Base-by-base conservation (phyloP, 2,888 invertebrate species). In the Xestia xanthographa region DNA sequence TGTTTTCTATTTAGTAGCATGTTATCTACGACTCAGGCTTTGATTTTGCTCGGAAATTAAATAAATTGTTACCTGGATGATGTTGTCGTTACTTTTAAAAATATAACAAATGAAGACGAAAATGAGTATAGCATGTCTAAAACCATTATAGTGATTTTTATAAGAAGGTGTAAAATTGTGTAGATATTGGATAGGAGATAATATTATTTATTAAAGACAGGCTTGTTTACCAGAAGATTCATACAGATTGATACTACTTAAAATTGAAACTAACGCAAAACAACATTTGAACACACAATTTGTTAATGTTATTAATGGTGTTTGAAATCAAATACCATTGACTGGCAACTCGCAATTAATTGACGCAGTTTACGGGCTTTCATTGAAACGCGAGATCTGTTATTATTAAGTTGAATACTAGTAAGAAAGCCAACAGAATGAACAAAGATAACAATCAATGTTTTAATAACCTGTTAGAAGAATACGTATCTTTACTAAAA, bases 311-410 rank as follows among this genome's bases (percentile, higher is more conserved):
- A 67, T 63, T 62, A 50, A 74, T 38, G 63, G 62, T 63, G 12
- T 75, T 81, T 53, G 68, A 65, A 75, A 81, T 58, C 20, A 65
- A 80, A 65, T 65, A 80, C 12, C 65, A 60, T 53, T 80, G 75
- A 65, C 67, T 65, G 20, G 56, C 43, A 80, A 67, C 60, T 80
- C 5, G 26, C 20, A 75, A 68, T 29, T 75, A 68, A 80, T 66
- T 65, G 20, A 38, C 26, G 26, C 22, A 41, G 45, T 81, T 66
- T 48, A 53, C 17, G 41, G 50, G 29, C 26, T 75, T 50, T 29
- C 38, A 53, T 34, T 69, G 58, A 60, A 68, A 63, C 69, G 12
- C 12, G 26, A 45, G 65, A 66, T 60, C 38, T n/a, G 53, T 53
- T 43, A 65, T 17, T 60, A 53, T 60, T 3, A 38, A 75, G 26